Base-by-base conservation (phyloP, 2,797 vertebrate species). In the Chrysocyon brachyurus region DNA sequence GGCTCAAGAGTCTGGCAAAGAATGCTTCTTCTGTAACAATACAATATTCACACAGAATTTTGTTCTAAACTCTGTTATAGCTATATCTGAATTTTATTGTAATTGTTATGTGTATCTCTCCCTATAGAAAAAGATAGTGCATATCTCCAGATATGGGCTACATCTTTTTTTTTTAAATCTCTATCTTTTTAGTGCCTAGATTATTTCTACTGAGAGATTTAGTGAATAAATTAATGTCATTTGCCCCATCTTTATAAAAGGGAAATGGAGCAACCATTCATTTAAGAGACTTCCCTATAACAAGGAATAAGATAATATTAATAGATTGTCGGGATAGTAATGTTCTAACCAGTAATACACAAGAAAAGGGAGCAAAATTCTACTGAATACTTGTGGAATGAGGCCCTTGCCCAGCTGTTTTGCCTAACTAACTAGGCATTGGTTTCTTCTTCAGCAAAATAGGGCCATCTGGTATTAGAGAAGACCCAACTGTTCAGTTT, bases 291-390 rank as follows among this genome's bases (percentile, higher is more conserved):
- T 87, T 1, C 3, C 36, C 21, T 49, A 88, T 78, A 33, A 56
- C 46, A 95, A 93, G 15, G 26, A 92, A 91, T 77, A 7, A 68
- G 5, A 70, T 57, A 79, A 54, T 63, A 85, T 59, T 56, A 95
- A 49, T 57, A 90, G 24, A 78, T 52, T 21, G 94, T 91, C 14
- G 64, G 26, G 12, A 81, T 54, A 79, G 21, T 86, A 64, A 81
- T 59, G 9, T 87, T n/a, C 11, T 90, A 93, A 91, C 17, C 15
- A 31, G 12, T 61, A 87, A 81, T 21, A 97, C 4, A 56, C 22
- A 96, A 96, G 54, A 49, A 90, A 90, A 95, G 19, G 68, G 31
- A 95, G 31, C 14, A 94, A 78, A 31, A 77, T 56, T 77, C 31
- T 63, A 91, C 22, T 72, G 10, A 7, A 90, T 40, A 61, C 9